Percentiles rank a stretch among this genome's conserved stretches.
phyloP scores from a whole-genome alignment of 2,113 vertebrate species.

The Scalopus aquaticus region DNA sequence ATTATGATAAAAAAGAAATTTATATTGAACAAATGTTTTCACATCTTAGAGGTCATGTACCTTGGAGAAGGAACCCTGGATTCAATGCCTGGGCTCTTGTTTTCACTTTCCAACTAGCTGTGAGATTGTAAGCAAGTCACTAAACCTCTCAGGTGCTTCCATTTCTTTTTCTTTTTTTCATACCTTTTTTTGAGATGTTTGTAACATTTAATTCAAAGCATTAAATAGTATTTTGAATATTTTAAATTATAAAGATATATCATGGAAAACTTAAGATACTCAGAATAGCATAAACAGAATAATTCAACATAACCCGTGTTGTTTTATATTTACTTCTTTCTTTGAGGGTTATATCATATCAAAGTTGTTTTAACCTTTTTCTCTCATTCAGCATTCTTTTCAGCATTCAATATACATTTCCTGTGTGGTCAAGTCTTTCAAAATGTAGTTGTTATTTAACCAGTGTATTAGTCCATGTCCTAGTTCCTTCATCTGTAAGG shows the following conservation, averaged over 20 bases:
- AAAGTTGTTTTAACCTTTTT: conserved; percentile 8
- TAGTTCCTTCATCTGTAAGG: conserved; percentile 25
- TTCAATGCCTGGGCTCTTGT: conserved; percentile 2
- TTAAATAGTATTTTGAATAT: conserved; percentile 10
- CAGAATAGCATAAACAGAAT: background rate
- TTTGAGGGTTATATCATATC: background rate
- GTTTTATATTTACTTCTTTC: background rate
- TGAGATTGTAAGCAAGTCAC: background rate
- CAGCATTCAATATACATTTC: background rate
- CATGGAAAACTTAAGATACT: conserved; percentile 21
- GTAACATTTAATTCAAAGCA: conserved; percentile 33
- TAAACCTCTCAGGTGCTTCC: background rate
- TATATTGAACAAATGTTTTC: background rate
- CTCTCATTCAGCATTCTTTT: background rate
- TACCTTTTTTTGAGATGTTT: conserved; percentile 13
- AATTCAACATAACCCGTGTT: background rate
- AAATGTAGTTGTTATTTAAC: conserved; percentile 36
- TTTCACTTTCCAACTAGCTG: background rate
- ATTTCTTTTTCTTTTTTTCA: conserved; percentile 24
- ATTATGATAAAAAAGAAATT: conserved; percentile 40
- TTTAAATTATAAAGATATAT: conserved; percentile 22
- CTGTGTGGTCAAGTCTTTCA: background rate
- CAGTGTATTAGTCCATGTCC: background rate
- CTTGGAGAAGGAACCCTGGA: background rate
- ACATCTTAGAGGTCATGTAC: background rate